A percentile compares a stretch with the other conserved stretches of the same genome.
Conservation (phyloP, 2,888 invertebrate species). For the Thymelicus sylvestris region DNA sequence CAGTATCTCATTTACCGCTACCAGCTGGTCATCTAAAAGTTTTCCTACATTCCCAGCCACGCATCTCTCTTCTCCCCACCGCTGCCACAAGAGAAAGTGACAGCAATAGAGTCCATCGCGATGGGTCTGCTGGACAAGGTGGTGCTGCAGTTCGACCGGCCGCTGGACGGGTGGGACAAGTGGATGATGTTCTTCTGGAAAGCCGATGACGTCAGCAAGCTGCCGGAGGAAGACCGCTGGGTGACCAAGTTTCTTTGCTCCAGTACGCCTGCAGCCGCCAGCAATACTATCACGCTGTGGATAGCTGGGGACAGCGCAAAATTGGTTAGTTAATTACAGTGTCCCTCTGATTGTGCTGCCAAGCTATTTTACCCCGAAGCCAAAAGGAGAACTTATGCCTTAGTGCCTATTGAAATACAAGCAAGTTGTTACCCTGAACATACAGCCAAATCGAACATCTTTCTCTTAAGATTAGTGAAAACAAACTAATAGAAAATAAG, state of each 20-base stretch:
- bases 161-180: slow-evolving; percentile 83
- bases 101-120: slow-evolving; percentile 83
- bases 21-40: background rate
- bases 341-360: too few species aligned
- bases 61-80: slow-evolving; percentile 81
- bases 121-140: slow-evolving; percentile 88
- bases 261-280: background rate
- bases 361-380: too few species aligned
- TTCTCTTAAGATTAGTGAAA: too few species aligned
- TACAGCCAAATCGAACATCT: too few species aligned
- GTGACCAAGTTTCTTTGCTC: background rate
- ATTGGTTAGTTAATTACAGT: slow-evolving; percentile 14
- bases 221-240: slow-evolving; percentile 14
- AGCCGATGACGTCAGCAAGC: background rate
- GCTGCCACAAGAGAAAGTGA: slow-evolving; percentile 78
- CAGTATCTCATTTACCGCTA: too few species aligned
- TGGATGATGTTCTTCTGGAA: slow-evolving; percentile 14
- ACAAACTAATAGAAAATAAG: too few species aligned
- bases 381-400: too few species aligned
- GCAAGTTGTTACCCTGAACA: too few species aligned
- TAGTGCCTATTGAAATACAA: too few species aligned
- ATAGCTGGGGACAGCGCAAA: slow-evolving; percentile 7
- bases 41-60: slow-evolving; percentile 52
- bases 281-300: slow-evolving; percentile 20
- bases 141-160: slow-evolving; percentile 83